These are phyloP conservation scores for Eupelmus urozonus DNA, from an alignment of 2,888 invertebrate species.

Conservation along the genomic window DNA sequence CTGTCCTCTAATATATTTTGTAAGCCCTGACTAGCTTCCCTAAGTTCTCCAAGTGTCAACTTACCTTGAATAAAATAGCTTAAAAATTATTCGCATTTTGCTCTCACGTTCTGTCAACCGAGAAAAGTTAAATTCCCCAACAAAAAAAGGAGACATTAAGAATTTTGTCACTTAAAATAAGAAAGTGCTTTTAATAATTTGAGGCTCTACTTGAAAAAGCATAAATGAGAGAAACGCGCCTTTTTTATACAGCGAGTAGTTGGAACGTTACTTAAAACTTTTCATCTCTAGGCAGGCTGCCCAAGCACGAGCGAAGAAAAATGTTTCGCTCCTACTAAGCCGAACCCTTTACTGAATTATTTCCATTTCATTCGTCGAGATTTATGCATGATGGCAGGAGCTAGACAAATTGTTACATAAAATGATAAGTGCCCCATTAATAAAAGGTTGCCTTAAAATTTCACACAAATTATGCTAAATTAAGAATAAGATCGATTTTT, in stretches of 20 bases:
- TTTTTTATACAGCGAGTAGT: constrained; percentile 7
- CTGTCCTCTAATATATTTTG: neutral
- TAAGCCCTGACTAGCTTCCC: neutral
- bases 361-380: constrained; percentile 50
- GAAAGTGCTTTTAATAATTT: constrained; percentile 59
- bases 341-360: constrained; percentile 55
- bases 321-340: constrained; percentile 38
- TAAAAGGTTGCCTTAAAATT: constrained; percentile 19
- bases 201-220: constrained; percentile 30
- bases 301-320: constrained; percentile 40
- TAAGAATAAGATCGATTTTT: neutral
- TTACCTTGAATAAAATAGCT: neutral
- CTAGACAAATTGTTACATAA: constrained; percentile 46
- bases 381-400: constrained; percentile 41
- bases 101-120: neutral
- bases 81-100: constrained; percentile 7
- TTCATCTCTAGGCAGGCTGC: constrained; percentile 48
- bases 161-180: constrained; percentile 40
- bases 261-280: constrained; percentile 54
- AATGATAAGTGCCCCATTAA: constrained; percentile 56
- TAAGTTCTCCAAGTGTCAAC: neutral
- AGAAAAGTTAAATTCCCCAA: neutral
- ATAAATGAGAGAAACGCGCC: constrained; percentile 34
- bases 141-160: constrained; percentile 9
- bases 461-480: constrained; percentile 21